phyloP scores from a whole-genome alignment of 2,113 vertebrate genomes.

The Xiphophorus maculatus region DNA sequence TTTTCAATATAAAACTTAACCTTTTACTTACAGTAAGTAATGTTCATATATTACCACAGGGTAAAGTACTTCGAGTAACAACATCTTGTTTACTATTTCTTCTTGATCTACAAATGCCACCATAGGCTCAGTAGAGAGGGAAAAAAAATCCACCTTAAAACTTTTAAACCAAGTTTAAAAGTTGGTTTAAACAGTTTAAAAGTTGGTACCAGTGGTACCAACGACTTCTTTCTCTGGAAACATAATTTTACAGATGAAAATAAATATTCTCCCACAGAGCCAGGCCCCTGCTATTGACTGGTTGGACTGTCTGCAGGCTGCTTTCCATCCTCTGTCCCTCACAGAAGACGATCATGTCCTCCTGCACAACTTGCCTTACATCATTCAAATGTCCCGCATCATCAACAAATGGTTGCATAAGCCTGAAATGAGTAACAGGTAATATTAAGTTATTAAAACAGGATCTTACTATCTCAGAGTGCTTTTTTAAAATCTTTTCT shows the following conservation, averaged over 20 bases:
- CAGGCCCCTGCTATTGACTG: constrained; percentile 88
- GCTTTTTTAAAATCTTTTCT: background rate
- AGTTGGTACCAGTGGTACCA: too few species aligned
- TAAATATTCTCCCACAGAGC: constrained; percentile 71
- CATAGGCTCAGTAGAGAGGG: too few species aligned
- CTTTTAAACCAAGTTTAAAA: background rate
- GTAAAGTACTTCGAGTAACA: too few species aligned
- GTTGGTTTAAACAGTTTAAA: too few species aligned
- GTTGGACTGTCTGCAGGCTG: constrained; percentile 84
- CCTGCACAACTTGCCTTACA: constrained; percentile 88
- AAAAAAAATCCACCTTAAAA: background rate
- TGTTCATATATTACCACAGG: too few species aligned
- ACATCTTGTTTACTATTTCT: too few species aligned
- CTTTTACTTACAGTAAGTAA: too few species aligned
- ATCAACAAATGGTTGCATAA: constrained; percentile 65
- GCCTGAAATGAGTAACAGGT: constrained; percentile 65
- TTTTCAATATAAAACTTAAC: too few species aligned
- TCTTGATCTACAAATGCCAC: too few species aligned
- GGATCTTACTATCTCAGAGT: background rate
- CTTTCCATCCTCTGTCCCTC: constrained; percentile 82
- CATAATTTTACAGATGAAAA: constrained; percentile 3
- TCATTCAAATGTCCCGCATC: constrained; percentile 85
- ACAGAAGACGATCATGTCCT: constrained; percentile 80
- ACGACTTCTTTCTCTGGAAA: background rate
- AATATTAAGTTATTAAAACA: constrained; percentile 19